Evolutionary conservation across 2,797 vertebrate species (phyloP).

Genomic region (Lates japonicus): DNA sequence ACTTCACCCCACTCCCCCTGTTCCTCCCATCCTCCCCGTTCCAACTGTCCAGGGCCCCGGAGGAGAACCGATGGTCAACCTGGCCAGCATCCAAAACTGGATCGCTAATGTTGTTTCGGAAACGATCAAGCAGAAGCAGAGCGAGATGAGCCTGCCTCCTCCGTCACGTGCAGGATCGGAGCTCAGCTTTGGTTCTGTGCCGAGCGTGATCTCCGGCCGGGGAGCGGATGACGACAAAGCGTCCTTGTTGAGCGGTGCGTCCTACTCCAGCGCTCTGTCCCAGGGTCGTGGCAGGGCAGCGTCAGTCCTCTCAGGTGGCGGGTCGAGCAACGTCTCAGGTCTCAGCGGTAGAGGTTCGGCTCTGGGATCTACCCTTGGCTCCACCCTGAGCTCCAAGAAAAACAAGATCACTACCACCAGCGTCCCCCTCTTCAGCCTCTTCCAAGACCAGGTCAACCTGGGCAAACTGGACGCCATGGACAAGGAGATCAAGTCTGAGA

Average conservation of each 20-base stretch:
- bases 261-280: slow-evolving; percentile 75
- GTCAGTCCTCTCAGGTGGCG: slow-evolving; percentile 68
- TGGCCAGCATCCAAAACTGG: slow-evolving; percentile 96
- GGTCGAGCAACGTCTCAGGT: slow-evolving; percentile 80
- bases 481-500: slow-evolving; percentile 91
- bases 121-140: slow-evolving; percentile 95
- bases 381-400: slow-evolving; percentile 68
- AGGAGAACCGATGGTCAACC: slow-evolving; percentile 90
- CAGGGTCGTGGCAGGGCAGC: slow-evolving; percentile 55
- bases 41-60: slow-evolving; percentile 85
- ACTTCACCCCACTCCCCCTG: slow-evolving; percentile 29
- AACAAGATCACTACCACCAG: slow-evolving; percentile 90
- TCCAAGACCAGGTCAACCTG: slow-evolving; percentile 93
- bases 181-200: slow-evolving; percentile 72
- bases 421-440: slow-evolving; percentile 93
- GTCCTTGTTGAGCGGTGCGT: slow-evolving; percentile 86
- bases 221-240: slow-evolving; percentile 86
- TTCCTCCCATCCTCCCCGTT: slow-evolving; percentile 79
- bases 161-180: slow-evolving; percentile 85
- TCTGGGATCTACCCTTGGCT: slow-evolving; percentile 55
- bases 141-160: slow-evolving; percentile 89
- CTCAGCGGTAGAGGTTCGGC: slow-evolving; percentile 74
- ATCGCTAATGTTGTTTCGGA: slow-evolving; percentile 94
- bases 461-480: slow-evolving; percentile 91
- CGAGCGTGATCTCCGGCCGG: slow-evolving; percentile 68